Base-by-base conservation (phyloP, 2,113 vertebrate genomes). In the Osmerus mordax region DNA sequence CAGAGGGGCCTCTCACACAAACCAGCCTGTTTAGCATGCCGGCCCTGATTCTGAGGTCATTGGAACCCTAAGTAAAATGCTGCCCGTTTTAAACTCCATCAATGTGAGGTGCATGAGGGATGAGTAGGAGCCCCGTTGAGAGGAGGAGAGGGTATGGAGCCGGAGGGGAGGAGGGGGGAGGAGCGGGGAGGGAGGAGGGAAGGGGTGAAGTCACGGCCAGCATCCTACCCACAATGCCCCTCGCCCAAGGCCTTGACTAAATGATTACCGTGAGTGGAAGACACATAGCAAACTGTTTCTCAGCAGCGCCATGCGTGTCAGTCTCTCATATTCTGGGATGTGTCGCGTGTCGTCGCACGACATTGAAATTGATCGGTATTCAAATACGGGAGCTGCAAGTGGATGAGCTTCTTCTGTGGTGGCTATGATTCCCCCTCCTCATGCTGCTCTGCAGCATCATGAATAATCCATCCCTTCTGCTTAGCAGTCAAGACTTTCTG, bases 41-140 rank as follows among this genome's bases (percentile, higher is more conserved):
- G 25, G 67, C 71, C 71, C 29, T 58, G 32, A 71, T 51, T 56
- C 58, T 2, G 11, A 18, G 29, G 61, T 75, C 75, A 85, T 74
- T 81, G 67, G 59, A 84, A 81, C 53, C 62, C 78, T 80, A 71
- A 77, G 76, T 67, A 67, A 74, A 82, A 89, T 64, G 54, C 65
- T 74, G 71, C 59, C 70, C 53, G 62, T 85, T 83, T 70, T 73
- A 78, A 81, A 84, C 80, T 76, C 67, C 70, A 82, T 84, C 84
- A 86, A 18, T 65, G 77, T 75, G 63, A 56, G 70, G 68, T 81
- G 74, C 86, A 81, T 80, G 75, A 73, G 41, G 21, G 62, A 76
- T 76, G 79, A 83, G 72, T 73, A 73, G 66, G 64, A 84, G 78
- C 67, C 73, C 68, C 66, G 83, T 66, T 21, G 51, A 13, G 41